Evolutionary conservation across 2,888 invertebrate species (phyloP).

Genomic region (Dusona sp.): DNA sequence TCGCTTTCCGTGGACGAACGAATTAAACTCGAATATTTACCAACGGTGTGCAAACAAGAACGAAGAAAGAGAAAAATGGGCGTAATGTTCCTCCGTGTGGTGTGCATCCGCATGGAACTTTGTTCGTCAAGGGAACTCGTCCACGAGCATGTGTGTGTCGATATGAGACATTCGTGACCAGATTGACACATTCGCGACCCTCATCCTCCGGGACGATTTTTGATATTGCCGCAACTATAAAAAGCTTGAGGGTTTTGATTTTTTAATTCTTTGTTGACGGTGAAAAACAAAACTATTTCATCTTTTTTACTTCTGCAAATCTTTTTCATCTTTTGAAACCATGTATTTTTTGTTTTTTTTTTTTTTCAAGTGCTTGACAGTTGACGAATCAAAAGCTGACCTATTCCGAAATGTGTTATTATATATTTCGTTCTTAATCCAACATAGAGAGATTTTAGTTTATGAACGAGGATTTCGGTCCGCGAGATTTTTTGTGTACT

Average conservation of each 20-base stretch:
- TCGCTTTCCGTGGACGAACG: slow-evolving; percentile 67
- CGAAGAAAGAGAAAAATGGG: background rate
- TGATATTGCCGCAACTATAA: no score
- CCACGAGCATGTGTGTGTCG: background rate
- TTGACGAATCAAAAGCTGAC: no score
- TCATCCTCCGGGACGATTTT: background rate
- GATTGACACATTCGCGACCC: background rate
- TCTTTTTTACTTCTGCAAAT: background rate
- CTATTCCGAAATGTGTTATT: background rate
- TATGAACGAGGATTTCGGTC: background rate
- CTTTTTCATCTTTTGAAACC: background rate
- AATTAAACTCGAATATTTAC: slow-evolving; percentile 76
- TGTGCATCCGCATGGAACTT: slow-evolving; percentile 4
- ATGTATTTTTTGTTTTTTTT: background rate
- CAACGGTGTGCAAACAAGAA: slow-evolving; percentile 62
- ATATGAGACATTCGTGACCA: background rate
- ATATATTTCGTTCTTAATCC: background rate
- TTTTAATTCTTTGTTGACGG: background rate
- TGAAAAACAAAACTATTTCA: background rate
- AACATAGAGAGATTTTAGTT: background rate
- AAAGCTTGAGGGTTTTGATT: background rate
- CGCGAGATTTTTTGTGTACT: background rate
- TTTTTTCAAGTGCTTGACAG: background rate
- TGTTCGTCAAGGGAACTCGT: slow-evolving; percentile 19
- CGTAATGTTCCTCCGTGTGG: background rate